Evolutionary conservation across 2,113 vertebrate genomes (phyloP), one percentile per base, ranked within the genome.

Genomic region (Pseudorectes ferrugineus): DNA sequence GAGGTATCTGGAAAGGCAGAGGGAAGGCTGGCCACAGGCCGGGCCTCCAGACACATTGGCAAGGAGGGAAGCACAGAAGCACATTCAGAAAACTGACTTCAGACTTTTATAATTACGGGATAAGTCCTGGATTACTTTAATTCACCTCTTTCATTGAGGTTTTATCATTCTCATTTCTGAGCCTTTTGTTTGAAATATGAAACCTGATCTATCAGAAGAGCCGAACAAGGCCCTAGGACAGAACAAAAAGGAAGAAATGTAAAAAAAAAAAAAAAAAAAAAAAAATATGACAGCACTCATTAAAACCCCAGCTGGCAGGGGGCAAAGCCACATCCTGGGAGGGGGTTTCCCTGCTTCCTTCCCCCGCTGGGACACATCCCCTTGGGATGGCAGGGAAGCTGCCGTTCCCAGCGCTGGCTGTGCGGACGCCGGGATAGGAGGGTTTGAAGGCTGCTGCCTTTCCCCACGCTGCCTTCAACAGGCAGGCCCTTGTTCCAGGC

Each of bases 401-500:
- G 3, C 48, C 0, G 1, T 24, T 70, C 75, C 13, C 94, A 62
- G 54, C 1, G 1, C 54, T 0, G 2, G 78, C 67, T n/a, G 38
- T 4, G 22, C 12, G 40, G 74, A 67, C 0, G 38, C 52, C 40
- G 51, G 75, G 70, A 63, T 1, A 43, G 82, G 57, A 63, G 65
- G 72, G 40, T 40, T 83, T 29, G 46, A 25, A 85, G 78, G 74
- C 71, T 80, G 92, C 46, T 88, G 92, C 85, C 55, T 86, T 86
- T 95, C 88, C 91, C 86, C 87, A 86, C 4, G 5, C 84, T 86
- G 87, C 84, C 79, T 95, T 51, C 82, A 96, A 95, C 93, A 96
- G 93, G 43, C 93, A 95, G 42, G 83, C 76, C 91, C 95, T 97
- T 97, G 96, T 97, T 96, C 14, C 1, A 87, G 65, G 80, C 13